Evolutionary conservation across 2,113 vertebrate genomes (phyloP), one percentile per base, ranked within the genome.

Genomic region (Gymnogyps californianus): DNA sequence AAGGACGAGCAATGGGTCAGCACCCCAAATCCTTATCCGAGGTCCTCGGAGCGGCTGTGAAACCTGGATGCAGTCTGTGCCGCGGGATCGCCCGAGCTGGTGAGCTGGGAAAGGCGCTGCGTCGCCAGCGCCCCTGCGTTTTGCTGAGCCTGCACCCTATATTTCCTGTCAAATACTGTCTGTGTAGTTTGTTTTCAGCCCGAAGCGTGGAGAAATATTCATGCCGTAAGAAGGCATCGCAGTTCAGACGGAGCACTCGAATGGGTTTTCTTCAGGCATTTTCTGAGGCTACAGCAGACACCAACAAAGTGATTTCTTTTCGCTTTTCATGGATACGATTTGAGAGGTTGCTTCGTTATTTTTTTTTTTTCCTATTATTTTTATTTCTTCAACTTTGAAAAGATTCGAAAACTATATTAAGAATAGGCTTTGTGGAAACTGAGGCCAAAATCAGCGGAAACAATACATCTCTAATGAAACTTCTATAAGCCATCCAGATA

Each of bases 381-480:
- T 83, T 49, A 15, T 52, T 79, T 65, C 70, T 34, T 16, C 51
- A 32, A 58, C 46, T 87, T 71, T 17, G 34, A 64, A 89, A 81
- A 17, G n/a, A 51, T 72, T 74, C 13, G 18, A 81, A 87, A 86
- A 51, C 83, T 91, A 11, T 71, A 51, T 85, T 75, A 83, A 87
- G 86, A 67, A 58, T 38, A 83, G 61, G 28, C 76, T 91, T 78
- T 77, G 51, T 80, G 59, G 38, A 51, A 83, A 34, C 16, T 1
- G 19, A 31, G 91, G 89, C 96, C 86, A 80, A 64, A 93, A 75
- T 32, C 52, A 82, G 52, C 15, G 1, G 83, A 78, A 86, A 95
- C 94, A 97, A 93, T 93, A 59, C 42, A 8, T 89, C 72, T 78
- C 87, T 95, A 94, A 96, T 96, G 94, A 96, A 94, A 83, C 90